Percentiles rank a stretch among this genome's conserved stretches.
Conservation (phyloP, 2,888 invertebrate genomes). For the Plutella xylostella region DNA sequence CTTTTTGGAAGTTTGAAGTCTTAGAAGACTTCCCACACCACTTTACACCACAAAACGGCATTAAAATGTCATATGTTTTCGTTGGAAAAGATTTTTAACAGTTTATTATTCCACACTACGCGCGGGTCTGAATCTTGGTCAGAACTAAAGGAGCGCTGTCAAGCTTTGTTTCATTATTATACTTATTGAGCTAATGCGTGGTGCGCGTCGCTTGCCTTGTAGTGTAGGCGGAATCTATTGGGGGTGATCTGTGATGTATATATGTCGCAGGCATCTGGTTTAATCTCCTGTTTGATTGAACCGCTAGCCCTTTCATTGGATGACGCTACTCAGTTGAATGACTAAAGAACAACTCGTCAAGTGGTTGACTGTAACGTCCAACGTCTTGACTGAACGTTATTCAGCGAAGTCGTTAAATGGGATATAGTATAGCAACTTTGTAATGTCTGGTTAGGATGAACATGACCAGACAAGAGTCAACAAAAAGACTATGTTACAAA, state of each 20-base stretch:
- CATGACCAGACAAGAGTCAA: no score
- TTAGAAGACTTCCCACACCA: constrained; percentile 1
- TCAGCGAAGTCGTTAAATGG: no score
- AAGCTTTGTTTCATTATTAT: background rate
- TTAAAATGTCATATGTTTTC: background rate
- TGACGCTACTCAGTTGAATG: no score
- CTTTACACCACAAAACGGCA: background rate
- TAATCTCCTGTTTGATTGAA: no score
- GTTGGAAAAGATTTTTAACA: background rate
- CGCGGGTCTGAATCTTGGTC: background rate
- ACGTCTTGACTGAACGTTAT: no score
- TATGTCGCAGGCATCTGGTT: no score
- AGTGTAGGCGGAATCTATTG: background rate
- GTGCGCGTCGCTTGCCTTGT: background rate
- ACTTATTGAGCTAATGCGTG: background rate
- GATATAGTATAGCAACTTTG: no score
- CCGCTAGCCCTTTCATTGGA: no score
- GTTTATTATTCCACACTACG: background rate
- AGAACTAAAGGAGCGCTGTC: background rate
- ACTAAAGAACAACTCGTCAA: no score
- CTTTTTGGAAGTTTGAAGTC: constrained; percentile 2
- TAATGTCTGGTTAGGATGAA: no score
- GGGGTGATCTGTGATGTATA: background rate
- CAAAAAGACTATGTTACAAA: no score
- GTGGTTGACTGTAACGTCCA: no score